Conservation (phyloP, 1,140 invertebrate species). For the Drosophila rufa region DNA sequence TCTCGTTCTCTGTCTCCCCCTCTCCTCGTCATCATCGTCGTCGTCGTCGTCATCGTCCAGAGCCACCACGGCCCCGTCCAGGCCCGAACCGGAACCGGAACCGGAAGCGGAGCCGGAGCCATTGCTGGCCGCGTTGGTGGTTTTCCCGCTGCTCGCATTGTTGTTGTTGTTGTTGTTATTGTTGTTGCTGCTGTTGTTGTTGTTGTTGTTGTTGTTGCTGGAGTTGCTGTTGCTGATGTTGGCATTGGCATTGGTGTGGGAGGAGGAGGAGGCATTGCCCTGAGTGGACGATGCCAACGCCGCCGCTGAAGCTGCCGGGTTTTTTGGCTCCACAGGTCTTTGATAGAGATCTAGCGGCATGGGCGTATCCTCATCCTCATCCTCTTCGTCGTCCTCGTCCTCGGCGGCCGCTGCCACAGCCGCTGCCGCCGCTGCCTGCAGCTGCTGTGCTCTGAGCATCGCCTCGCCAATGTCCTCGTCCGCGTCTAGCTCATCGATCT, state of each 20-base stretch:
- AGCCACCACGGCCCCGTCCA: conserved; percentile 31
- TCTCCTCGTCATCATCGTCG: conserved; percentile 23
- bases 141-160: conserved; percentile 49
- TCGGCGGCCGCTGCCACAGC: background rate
- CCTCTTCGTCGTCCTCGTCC: conserved; percentile 48
- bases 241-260: conserved; percentile 42
- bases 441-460: conserved; percentile 20
- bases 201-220: conserved; percentile 26
- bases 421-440: conserved; percentile 15
- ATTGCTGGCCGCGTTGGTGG: conserved; percentile 60
- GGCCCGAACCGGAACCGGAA: background rate
- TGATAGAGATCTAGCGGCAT: conserved; percentile 84
- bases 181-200: conserved; percentile 27
- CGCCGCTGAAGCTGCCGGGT: conserved; percentile 22
- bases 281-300: conserved; percentile 6
- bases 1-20: background rate
- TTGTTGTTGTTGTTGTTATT: conserved; percentile 40
- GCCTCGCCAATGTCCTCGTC: conserved; percentile 54
- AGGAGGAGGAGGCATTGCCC: conserved; percentile 12
- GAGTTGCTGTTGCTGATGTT: conserved; percentile 32
- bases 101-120: conserved; percentile 7
- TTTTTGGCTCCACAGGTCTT: conserved; percentile 62
- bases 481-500: conserved; percentile 40
- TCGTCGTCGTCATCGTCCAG: conserved; percentile 63
- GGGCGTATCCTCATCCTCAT: conserved; percentile 70